Evolutionary conservation across 30 jellyfish, hydroid and myxozoan species (phyloP), one percentile per base, ranked within the genome.

Genomic region (Aurelia aurita): DNA sequence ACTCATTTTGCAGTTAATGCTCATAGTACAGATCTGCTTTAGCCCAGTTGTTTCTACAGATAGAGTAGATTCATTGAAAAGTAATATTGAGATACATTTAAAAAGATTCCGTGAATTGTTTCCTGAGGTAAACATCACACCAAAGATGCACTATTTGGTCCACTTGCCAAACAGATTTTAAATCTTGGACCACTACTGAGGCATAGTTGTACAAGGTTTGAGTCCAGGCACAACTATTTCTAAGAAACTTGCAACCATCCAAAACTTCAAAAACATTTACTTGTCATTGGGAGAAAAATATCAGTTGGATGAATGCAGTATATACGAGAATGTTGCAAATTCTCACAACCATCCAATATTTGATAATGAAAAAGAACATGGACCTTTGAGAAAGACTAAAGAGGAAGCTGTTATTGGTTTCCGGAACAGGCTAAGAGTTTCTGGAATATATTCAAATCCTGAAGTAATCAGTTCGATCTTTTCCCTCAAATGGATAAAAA

Each of bases 91-190:
- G 64, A 9, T 2, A 14, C 64, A 53, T 53, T 16, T 53, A 16
- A 53, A 3, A 53, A 16, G 25, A 16, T 53, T 53, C 64, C 3
- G 25, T 14, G 64, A 53, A 5, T 14, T 53, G 25, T 53, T 53
- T 53, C 64, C 64, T 14, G 64, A 16, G 3, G 64, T 20, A 16
- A 53, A 53, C 64, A 53, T 53, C 20, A 53, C 64, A 14, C 64
- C 64, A 53, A 53, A 53, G 64, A 53, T 53, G 64, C 64, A 53
- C 25, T 53, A 53, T 20, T 14, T 53, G 64, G 64, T 53, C 23
- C 64, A 53, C 64, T 14, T 53, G 3, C 64, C 64, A 14, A 20
- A 53, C 64, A 53, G 64, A 53, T 53, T 3, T 20, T 53, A 20
- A 53, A 53, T 20, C 64, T 53, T 53, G 64, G 64, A 53, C 64